phyloP scores from a whole-genome alignment of 2,797 vertebrate species.

The Sebastiscus tertius region DNA sequence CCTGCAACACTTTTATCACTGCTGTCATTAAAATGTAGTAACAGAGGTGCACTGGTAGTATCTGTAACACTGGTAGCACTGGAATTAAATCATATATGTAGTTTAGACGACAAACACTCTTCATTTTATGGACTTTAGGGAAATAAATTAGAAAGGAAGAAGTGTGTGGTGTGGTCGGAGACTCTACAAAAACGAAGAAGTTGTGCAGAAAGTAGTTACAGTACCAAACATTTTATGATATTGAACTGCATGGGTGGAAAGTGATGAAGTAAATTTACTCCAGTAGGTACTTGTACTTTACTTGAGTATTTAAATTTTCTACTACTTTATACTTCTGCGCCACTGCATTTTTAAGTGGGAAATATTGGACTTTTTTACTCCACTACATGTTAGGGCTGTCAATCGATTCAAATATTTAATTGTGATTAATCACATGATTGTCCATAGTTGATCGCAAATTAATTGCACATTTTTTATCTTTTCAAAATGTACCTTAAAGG shows the following conservation, averaged over 20 bases:
- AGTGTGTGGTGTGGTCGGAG: background rate
- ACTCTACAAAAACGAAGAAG: too few relatives aligned
- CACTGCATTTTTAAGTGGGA: background rate
- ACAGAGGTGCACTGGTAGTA: background rate
- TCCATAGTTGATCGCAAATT: too few relatives aligned
- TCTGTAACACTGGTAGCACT: background rate
- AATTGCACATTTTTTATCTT: too few relatives aligned
- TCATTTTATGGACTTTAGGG: background rate
- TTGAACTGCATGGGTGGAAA: background rate
- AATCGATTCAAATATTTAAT: too few relatives aligned
- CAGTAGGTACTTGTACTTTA: background rate
- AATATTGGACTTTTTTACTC: background rate
- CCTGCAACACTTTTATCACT: slow-evolving; percentile 55
- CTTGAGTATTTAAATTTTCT: background rate
- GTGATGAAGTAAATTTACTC: background rate
- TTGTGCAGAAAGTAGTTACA: too few relatives aligned
- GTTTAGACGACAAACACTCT: background rate
- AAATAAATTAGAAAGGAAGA: background rate
- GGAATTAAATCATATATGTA: background rate
- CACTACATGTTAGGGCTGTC: background rate
- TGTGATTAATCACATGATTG: too few relatives aligned
- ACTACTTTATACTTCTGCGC: background rate
- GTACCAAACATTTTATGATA: too few relatives aligned
- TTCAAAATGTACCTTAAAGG: too few relatives aligned
- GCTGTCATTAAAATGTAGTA: slow-evolving; percentile 31